Evolutionary conservation across 2,888 invertebrate genomes (phyloP).

Genomic region (Dermolepida albohirtum): DNA sequence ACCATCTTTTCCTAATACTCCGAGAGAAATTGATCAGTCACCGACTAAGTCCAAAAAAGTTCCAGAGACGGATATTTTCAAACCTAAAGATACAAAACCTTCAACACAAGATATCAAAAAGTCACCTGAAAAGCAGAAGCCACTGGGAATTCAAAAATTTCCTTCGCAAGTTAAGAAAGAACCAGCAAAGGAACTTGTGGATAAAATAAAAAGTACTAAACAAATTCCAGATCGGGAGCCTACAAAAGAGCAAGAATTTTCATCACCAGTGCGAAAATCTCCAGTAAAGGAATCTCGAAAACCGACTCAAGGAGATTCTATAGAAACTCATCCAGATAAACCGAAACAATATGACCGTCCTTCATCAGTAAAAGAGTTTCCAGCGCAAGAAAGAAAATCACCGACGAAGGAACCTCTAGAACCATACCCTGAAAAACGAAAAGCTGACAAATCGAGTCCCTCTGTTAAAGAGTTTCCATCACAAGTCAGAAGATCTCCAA

Average conservation of each 20-base stretch:
- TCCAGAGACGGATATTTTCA: not conserved
- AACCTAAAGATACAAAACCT: constrained; percentile 39
- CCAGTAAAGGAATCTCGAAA: constrained; percentile 44
- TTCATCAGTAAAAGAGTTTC: constrained; percentile 43
- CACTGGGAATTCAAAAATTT: constrained; percentile 45
- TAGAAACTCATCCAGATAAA: constrained; percentile 43
- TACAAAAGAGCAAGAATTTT: constrained; percentile 40
- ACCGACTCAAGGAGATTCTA: too few relatives aligned
- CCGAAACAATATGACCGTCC: not conserved
- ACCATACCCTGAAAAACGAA: constrained; percentile 45
- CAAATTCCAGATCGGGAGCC: constrained; percentile 16
- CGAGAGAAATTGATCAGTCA: not conserved
- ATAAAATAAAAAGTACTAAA: constrained; percentile 9
- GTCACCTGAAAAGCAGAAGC: constrained; percentile 13
- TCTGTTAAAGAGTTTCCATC: constrained; percentile 45
- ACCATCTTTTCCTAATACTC: constrained; percentile 14
- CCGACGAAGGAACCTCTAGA: constrained; percentile 45
- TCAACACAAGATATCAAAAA: constrained; percentile 30
- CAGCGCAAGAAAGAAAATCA: constrained; percentile 45
- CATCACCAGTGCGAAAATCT: constrained; percentile 45
- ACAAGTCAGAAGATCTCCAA: constrained; percentile 44
- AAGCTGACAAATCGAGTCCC: constrained; percentile 11
- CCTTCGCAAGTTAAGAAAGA: constrained; percentile 44
- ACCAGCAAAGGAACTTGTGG: constrained; percentile 19
- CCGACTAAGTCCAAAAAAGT: constrained; percentile 9